A percentile compares a stretch with the other conserved stretches of the same genome.
Evolutionary conservation across 2,113 vertebrate genomes (phyloP).

Genomic region (Cyprinodon brontotheroides): DNA sequence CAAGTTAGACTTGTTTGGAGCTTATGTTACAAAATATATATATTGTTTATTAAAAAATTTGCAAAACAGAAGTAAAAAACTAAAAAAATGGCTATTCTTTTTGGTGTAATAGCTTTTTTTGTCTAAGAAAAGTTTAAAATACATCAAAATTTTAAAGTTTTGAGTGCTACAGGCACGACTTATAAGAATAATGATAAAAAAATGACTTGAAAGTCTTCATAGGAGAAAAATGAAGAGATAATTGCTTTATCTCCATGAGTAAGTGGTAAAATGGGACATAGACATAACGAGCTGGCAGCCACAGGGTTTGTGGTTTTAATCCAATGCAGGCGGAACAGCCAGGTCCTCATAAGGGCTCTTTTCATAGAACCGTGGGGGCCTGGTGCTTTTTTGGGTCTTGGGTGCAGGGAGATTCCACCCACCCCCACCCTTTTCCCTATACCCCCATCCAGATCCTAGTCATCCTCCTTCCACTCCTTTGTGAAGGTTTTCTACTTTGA

Average conservation of each 20-base stretch:
- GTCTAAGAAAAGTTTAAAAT: background rate
- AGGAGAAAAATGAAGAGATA: background rate
- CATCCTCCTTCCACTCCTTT: conserved; percentile 77
- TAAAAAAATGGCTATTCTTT: too few species aligned
- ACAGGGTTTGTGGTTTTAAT: conserved; percentile 68
- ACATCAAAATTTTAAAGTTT: background rate
- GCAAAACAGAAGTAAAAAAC: too few species aligned
- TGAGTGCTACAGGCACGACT: background rate
- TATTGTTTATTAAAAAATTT: too few species aligned
- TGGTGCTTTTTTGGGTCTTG: conserved; percentile 61
- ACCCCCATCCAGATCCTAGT: conserved; percentile 60
- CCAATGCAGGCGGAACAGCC: conserved; percentile 72
- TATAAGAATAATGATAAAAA: background rate
- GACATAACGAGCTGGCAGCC: conserved; percentile 60
- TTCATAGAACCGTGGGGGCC: conserved; percentile 66
- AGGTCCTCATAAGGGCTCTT: conserved; percentile 77
- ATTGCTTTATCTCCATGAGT: conserved; percentile 37
- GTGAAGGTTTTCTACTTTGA: conserved; percentile 81
- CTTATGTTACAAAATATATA: too few species aligned
- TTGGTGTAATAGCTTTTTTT: background rate
- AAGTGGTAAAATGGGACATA: conserved; percentile 62
- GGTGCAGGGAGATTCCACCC: conserved; percentile 54
- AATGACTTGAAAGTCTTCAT: background rate
- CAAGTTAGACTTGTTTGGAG: too few species aligned
- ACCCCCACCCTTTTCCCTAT: conserved; percentile 16